Conservation (phyloP, 2,888 invertebrate genomes). For the Penaeus monodon region DNA sequence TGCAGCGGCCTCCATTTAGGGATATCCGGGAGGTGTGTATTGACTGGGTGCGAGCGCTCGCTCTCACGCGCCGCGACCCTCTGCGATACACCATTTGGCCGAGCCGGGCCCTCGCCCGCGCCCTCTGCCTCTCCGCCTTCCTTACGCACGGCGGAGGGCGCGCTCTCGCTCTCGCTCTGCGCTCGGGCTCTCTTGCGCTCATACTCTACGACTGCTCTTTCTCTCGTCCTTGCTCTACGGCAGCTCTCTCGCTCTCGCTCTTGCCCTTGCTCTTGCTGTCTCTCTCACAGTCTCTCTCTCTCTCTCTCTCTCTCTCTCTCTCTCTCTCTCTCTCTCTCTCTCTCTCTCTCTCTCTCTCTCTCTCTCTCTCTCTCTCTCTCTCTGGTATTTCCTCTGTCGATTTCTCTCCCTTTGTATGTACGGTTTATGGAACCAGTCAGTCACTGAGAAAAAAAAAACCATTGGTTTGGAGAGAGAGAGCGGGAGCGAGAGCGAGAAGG, state of each 20-base stretch:
- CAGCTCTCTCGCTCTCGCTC: too few relatives aligned
- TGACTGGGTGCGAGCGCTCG: not conserved
- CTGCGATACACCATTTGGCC: too few relatives aligned
- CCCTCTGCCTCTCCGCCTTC: too few relatives aligned
- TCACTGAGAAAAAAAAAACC: not conserved
- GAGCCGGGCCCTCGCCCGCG: too few relatives aligned
- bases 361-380: not conserved
- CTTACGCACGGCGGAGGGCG: too few relatives aligned
- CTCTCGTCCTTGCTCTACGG: too few relatives aligned
- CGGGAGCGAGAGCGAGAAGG: not conserved
- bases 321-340: conserved; percentile 35
- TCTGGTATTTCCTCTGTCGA: not conserved
- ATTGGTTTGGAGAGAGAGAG: not conserved
- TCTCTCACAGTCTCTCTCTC: not conserved
- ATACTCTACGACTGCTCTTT: not conserved
- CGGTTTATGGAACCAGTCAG: not conserved
- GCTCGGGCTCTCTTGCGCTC: not conserved
- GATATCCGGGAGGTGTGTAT: conserved; percentile 1
- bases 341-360: conserved; percentile 28
- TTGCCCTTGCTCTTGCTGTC: too few relatives aligned
- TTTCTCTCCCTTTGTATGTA: not conserved
- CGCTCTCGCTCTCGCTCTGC: too few relatives aligned
- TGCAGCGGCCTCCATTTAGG: not conserved
- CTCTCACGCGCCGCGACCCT: too few relatives aligned
- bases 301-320: conserved; percentile 31